These are phyloP conservation scores for Forbesichthys agassizii DNA, from an alignment of 2,113 vertebrate species.

Conservation along the genomic window DNA sequence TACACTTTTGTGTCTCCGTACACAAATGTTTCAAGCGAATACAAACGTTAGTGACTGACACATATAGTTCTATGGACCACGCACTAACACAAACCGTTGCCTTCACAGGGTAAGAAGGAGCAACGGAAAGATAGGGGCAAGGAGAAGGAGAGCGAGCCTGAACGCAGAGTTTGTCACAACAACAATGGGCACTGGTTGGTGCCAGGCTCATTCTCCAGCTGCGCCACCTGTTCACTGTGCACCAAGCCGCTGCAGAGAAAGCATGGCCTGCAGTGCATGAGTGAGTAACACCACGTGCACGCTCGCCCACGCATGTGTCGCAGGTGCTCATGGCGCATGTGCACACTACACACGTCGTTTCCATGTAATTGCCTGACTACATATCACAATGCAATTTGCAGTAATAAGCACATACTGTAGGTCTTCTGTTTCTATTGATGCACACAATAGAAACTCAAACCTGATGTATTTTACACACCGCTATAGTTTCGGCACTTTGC, in stretches of 20 bases:
- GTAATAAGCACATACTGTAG: too few species aligned
- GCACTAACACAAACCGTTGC: constrained; percentile 11
- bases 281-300: constrained; percentile 80
- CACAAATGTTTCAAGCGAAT: too few species aligned
- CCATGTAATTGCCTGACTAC: too few species aligned
- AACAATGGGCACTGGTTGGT: constrained; percentile 79
- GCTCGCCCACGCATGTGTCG: constrained; percentile 6
- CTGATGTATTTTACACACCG: not conserved
- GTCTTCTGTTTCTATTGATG: too few species aligned
- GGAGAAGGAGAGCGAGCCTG: constrained; percentile 75
- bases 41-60: not conserved
- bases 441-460: not conserved
- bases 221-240: constrained; percentile 87
- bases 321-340: not conserved
- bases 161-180: constrained; percentile 62
- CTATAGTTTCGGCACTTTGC: constrained; percentile 2
- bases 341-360: constrained; percentile 1
- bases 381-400: too few species aligned
- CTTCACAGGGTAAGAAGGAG: constrained; percentile 85
- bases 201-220: constrained; percentile 80
- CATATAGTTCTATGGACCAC: not conserved
- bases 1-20: too few species aligned
- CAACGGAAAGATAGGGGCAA: constrained; percentile 73
- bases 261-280: constrained; percentile 86
- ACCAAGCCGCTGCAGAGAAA: constrained; percentile 84